These are phyloP conservation scores for Stramonita haemastoma DNA, from an alignment of 2,888 invertebrate genomes.

Conservation along the genomic window DNA sequence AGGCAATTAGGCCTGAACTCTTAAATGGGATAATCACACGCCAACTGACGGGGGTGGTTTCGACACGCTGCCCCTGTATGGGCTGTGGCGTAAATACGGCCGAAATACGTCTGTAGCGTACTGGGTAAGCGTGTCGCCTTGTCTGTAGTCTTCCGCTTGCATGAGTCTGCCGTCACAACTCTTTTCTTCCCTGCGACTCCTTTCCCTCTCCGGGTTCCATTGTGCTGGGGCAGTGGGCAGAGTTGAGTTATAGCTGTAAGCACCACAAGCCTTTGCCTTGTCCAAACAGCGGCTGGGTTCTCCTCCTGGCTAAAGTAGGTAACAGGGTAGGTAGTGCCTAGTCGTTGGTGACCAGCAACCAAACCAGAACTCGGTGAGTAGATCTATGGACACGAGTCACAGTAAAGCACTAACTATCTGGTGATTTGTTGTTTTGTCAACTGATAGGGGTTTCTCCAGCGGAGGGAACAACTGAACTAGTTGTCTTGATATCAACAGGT, in stretches of 20 bases:
- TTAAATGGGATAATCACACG: slow-evolving; percentile 42
- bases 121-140: slow-evolving; percentile 13
- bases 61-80: slow-evolving; percentile 15
- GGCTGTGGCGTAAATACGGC: slow-evolving; percentile 9
- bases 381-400: no score
- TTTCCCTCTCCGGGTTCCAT: neutral
- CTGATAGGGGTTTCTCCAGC: no score
- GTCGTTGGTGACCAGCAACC: neutral
- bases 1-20: slow-evolving; percentile 40
- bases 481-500: no score
- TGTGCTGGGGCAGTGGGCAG: neutral
- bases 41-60: slow-evolving; percentile 26
- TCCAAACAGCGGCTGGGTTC: neutral
- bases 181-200: neutral
- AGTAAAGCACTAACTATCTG: no score
- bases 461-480: no score
- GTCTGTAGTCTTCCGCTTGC: neutral
- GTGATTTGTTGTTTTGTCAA: no score
- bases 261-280: neutral
- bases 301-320: neutral
- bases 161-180: slow-evolving; percentile 20
- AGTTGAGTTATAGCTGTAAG: neutral
- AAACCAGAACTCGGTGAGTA: neutral
- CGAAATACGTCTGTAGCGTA: slow-evolving; percentile 12
- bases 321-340: neutral